Evolutionary conservation across 2,797 vertebrate species (phyloP).

Genomic region (Craterocephalus amniculus): DNA sequence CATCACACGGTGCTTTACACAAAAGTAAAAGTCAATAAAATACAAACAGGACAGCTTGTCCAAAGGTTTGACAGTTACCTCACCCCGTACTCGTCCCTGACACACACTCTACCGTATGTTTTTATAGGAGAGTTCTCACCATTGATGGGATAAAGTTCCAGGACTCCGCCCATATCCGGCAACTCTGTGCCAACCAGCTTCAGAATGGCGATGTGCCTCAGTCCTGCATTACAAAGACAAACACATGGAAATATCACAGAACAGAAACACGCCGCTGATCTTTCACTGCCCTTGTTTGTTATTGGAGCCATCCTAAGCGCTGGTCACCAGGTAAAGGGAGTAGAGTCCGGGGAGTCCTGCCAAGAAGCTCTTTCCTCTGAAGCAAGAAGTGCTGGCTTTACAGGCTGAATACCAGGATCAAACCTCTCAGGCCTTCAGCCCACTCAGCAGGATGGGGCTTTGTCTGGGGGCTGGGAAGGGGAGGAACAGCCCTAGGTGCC

Average conservation of each 20-base stretch:
- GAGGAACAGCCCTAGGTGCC: conserved; percentile 10
- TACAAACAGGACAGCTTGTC: too few relatives aligned
- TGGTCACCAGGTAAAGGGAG: conserved; percentile 31
- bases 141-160: conserved; percentile 97
- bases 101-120: background rate
- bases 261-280: conserved; percentile 22
- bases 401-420: conserved; percentile 60
- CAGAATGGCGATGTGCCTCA: conserved; percentile 94
- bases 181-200: conserved; percentile 90
- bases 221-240: conserved; percentile 80
- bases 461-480: conserved; percentile 39
- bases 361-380: conserved; percentile 61
- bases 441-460: conserved; percentile 56
- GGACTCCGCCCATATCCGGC: conserved; percentile 89
- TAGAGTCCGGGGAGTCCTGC: conserved; percentile 40
- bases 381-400: conserved; percentile 46
- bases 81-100: background rate
- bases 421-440: conserved; percentile 46
- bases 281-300: conserved; percentile 37
- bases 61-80: too few relatives aligned
- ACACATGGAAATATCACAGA: conserved; percentile 10
- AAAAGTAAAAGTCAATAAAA: too few relatives aligned
- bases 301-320: conserved; percentile 28
- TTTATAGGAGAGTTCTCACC: conserved; percentile 81
- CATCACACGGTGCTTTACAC: too few relatives aligned